A percentile compares a stretch with the other conserved stretches of the same genome.
phyloP scores from a whole-genome alignment of 2,888 invertebrate species.

The Drosophila sordidapex region DNA sequence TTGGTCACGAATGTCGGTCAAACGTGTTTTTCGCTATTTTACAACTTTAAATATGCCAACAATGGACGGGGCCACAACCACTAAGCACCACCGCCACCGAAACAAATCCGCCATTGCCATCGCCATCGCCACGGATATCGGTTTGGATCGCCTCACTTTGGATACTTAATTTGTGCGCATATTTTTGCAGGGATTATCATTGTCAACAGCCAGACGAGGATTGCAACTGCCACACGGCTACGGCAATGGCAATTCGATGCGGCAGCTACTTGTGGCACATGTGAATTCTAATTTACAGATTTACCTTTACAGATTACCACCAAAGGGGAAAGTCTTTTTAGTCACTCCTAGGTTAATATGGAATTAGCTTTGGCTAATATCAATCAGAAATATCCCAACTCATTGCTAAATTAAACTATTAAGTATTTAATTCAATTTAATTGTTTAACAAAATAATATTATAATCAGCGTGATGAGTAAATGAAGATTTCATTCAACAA shows the following conservation, averaged over 20 bases:
- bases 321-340: slow-evolving; percentile 44
- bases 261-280: slow-evolving; percentile 42
- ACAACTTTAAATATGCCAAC: slow-evolving; percentile 81
- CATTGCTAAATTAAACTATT: slow-evolving; percentile 1
- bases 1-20: slow-evolving; percentile 79
- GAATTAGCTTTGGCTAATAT: slow-evolving; percentile 41
- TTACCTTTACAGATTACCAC: slow-evolving; percentile 34
- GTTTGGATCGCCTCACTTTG: slow-evolving; percentile 50
- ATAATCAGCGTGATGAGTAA: not conserved
- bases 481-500: not conserved
- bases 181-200: slow-evolving; percentile 77
- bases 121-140: slow-evolving; percentile 12
- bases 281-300: slow-evolving; percentile 60
- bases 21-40: slow-evolving; percentile 80
- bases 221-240: slow-evolving; percentile 4
- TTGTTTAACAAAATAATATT: not conserved
- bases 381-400: slow-evolving; percentile 6
- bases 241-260: slow-evolving; percentile 47
- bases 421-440: not conserved
- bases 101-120: slow-evolving; percentile 23
- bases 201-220: slow-evolving; percentile 41
- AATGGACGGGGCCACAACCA: slow-evolving; percentile 54
- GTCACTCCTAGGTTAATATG: slow-evolving; percentile 43
- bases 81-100: slow-evolving; percentile 19
- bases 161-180: slow-evolving; percentile 79